Base-by-base conservation (phyloP, 2,113 vertebrate genomes). In the Microtus pennsylvanicus region DNA sequence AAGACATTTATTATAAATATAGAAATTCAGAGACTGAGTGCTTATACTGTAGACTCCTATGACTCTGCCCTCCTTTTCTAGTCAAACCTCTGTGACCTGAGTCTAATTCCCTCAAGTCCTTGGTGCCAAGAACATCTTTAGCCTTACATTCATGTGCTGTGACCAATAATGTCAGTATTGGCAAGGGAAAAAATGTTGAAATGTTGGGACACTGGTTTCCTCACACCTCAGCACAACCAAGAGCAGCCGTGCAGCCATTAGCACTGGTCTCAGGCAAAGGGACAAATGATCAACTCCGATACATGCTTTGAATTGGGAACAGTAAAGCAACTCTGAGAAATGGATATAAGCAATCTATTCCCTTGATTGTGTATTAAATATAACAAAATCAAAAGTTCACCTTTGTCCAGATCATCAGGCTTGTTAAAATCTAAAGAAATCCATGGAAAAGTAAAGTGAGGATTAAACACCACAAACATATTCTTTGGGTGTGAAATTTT, bases 31-130 rank as follows among this genome's bases (percentile, higher is more conserved):
- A 85, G 5, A 78, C 33, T 55, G 7, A 77, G 26, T 55, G 91
- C 14, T 88, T 67, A 58, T 52, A 83, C 3, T 7, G 17, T 86
- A 87, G 17, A 77, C 3, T 52, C 52, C 52, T 14, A 52, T 16
- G 52, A 52, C 52, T 52, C 52, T 52, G 52, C 52, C 13, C 52
- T 52, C 52, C 52, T 33, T 77, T 81, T 55, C 19, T 90, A 65
- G 26, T 82, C 33, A 91, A 92, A 76, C 74, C 77, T 75, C 81
- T 90, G 76, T 63, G n/a, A 82, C 9, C 11, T 35, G 8, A 7
- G 5, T 88, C 67, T 92, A 70, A 93, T 74, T 90, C 65, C n/a
- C 74, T 81, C 47, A 93, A n/a, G 10, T 93, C 45, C 28, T 93
- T 35, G 86, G 26, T 69, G 69, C 61, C 55, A 76, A 4, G 3